Conservation (phyloP, 2,113 vertebrate species). For the Eclectus roratus region DNA sequence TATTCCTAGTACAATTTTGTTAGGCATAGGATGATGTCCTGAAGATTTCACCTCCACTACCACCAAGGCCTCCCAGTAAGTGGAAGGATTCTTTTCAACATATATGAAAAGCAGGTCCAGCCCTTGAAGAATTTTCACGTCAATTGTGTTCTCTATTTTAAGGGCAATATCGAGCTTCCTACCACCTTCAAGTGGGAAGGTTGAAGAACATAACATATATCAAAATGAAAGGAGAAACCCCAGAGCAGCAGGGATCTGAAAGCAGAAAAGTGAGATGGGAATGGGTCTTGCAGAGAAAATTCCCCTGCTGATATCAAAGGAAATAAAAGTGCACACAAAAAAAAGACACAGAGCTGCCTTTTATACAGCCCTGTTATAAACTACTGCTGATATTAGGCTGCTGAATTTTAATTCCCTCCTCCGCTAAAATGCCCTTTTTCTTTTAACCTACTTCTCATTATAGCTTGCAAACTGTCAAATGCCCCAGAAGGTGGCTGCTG, state of each 20-base stretch:
- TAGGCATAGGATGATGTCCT: not conserved
- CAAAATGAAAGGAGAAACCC: slow-evolving; percentile 67
- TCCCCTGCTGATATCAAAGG: slow-evolving; percentile 70
- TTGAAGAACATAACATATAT: slow-evolving; percentile 59
- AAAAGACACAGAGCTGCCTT: slow-evolving; percentile 56
- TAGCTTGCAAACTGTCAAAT: slow-evolving; percentile 25
- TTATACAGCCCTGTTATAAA: slow-evolving; percentile 52
- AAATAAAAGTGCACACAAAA: slow-evolving; percentile 67
- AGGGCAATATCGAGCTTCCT: slow-evolving; percentile 57
- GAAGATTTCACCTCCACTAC: not conserved
- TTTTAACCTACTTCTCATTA: slow-evolving; percentile 50
- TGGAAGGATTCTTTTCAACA: slow-evolving; percentile 33
- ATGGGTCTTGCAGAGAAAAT: slow-evolving; percentile 69
- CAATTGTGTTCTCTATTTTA: slow-evolving; percentile 51
- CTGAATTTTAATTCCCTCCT: slow-evolving; percentile 60
- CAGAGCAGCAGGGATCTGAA: slow-evolving; percentile 67
- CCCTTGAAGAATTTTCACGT: slow-evolving; percentile 23
- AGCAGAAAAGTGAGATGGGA: slow-evolving; percentile 67
- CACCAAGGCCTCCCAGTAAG: not conserved
- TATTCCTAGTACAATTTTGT: not conserved
- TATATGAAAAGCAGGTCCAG: slow-evolving; percentile 41
- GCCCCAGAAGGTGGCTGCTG: slow-evolving; percentile 8
- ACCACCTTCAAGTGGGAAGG: slow-evolving; percentile 60
- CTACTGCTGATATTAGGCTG: slow-evolving; percentile 50
- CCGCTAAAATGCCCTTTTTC: slow-evolving; percentile 51